These are phyloP conservation scores for Hycleus cichorii DNA, from an alignment of 1,140 invertebrate species.

Conservation along the genomic window DNA sequence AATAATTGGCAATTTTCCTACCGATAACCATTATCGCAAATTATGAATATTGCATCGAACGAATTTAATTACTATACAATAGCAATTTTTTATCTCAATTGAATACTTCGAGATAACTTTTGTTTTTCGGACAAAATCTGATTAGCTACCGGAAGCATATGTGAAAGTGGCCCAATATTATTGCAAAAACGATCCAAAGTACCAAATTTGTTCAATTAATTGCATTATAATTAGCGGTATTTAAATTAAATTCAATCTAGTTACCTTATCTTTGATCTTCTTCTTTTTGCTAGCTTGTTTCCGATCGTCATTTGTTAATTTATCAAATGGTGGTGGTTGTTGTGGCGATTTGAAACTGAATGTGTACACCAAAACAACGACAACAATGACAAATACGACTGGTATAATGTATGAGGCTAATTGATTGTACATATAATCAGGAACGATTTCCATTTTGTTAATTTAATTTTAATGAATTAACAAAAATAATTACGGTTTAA, in stretches of 20 bases:
- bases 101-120: too few species aligned
- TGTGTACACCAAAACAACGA: conserved; percentile 58
- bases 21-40: too few species aligned
- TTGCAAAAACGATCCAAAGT: too few species aligned
- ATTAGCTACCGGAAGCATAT: too few species aligned
- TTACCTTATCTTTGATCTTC: conserved; percentile 65
- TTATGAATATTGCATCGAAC: too few species aligned
- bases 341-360: conserved; percentile 67
- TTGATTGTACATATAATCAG: conserved; percentile 48
- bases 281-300: conserved; percentile 59
- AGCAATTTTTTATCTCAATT: too few species aligned
- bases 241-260: conserved; percentile 18
- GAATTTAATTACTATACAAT: too few species aligned
- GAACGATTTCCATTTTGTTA: conserved; percentile 48
- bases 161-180: too few species aligned
- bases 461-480: conserved; percentile 34
- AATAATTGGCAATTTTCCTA: too few species aligned
- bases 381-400: conserved; percentile 57
- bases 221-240: too few species aligned
- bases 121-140: too few species aligned
- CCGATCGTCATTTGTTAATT: conserved; percentile 55
- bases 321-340: conserved; percentile 59
- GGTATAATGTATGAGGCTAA: conserved; percentile 55
- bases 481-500: conserved; percentile 21
- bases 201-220: too few species aligned